Conservation (phyloP, 23 tunicate species). For the Ascidia mentula region DNA sequence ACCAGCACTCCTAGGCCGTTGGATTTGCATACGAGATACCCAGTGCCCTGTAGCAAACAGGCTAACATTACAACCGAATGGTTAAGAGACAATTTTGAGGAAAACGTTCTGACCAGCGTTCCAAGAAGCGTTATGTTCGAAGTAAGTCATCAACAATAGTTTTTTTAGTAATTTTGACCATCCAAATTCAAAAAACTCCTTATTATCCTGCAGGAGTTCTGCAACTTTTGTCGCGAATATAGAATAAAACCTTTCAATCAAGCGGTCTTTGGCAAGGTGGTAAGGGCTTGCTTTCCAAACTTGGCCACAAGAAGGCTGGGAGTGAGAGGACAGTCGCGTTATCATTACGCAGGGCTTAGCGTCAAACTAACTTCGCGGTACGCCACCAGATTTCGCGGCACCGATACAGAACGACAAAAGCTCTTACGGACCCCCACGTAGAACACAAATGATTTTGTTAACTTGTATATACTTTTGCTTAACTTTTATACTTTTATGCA, state of each 20-base stretch:
- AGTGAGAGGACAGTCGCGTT: conserved; percentile 86
- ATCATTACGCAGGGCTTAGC: conserved; percentile 90
- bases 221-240: conserved; percentile 29
- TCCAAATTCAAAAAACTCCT: too few relatives aligned
- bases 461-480: too few relatives aligned
- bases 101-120: conserved; percentile 66
- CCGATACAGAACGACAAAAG: not conserved
- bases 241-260: conserved; percentile 77
- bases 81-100: conserved; percentile 83
- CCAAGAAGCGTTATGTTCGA: conserved; percentile 88
- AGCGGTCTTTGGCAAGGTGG: conserved; percentile 97
- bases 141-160: conserved; percentile 16
- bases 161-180: not conserved
- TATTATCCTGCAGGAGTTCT: conserved; percentile 57
- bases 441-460: not conserved
- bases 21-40: conserved; percentile 36
- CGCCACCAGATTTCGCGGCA: conserved; percentile 22
- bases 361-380: conserved; percentile 64
- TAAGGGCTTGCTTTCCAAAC: conserved; percentile 90
- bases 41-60: conserved; percentile 90
- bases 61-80: conserved; percentile 68
- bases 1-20: not conserved
- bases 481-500: too few relatives aligned
- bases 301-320: conserved; percentile 88
- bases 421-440: not conserved